Percentiles rank a stretch among this genome's conserved stretches.
Conservation (phyloP, 2,888 invertebrate genomes). For the Epicampocera succincta region DNA sequence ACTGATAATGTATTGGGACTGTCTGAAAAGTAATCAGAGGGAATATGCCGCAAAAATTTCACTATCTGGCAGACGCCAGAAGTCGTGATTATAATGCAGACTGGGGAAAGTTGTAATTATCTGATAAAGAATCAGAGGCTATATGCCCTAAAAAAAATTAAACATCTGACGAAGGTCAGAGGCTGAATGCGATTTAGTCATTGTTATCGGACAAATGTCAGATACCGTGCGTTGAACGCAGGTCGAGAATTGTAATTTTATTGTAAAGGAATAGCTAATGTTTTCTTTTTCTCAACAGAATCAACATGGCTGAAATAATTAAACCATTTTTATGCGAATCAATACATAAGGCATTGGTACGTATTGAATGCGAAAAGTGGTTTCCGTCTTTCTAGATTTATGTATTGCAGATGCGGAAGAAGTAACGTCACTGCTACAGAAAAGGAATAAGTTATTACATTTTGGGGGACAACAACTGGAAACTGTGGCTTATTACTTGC, state of each 20-base stretch:
- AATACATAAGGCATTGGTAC: constrained; percentile 15
- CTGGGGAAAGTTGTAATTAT: too few species aligned
- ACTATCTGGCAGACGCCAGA: neutral
- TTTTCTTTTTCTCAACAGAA: neutral
- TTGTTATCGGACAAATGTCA: constrained; percentile 3
- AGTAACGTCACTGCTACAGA: constrained; percentile 7
- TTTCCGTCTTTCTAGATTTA: constrained; percentile 6
- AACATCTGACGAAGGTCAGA: too few species aligned
- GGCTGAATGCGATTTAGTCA: neutral
- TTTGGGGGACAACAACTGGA: too few species aligned
- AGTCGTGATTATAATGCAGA: neutral
- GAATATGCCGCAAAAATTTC: too few species aligned
- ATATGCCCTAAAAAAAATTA: too few species aligned
- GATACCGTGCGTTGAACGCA: neutral
- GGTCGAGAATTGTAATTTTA: too few species aligned
- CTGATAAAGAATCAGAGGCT: too few species aligned
- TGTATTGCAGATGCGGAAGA: constrained; percentile 34
- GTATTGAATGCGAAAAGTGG: constrained; percentile 16
- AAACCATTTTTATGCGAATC: too few species aligned
- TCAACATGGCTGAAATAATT: too few species aligned
- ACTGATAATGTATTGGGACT: neutral
- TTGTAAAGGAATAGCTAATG: neutral
- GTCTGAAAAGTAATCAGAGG: neutral
- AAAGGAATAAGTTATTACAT: too few species aligned
- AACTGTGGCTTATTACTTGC: too few species aligned